phyloP scores from a whole-genome alignment of 2,113 vertebrate genomes.

The Boulengeromyrus knoepffleri region DNA sequence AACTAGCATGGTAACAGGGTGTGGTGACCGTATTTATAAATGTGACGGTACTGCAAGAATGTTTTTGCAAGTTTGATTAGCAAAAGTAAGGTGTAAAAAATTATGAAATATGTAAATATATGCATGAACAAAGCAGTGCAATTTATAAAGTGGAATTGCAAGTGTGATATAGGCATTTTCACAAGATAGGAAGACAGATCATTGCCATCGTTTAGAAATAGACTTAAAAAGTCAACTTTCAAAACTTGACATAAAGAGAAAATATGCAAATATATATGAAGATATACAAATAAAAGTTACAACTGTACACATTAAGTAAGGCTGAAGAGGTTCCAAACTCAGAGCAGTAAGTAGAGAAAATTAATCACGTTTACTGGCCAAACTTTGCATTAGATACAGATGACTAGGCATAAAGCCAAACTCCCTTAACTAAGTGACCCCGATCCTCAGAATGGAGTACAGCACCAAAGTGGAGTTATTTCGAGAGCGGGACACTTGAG shows the following conservation, averaged over 20 bases:
- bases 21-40: background rate
- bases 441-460: background rate
- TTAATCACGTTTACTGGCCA: background rate
- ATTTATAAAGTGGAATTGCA: background rate
- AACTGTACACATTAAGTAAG: background rate
- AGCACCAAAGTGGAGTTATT: background rate
- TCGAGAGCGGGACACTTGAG: background rate
- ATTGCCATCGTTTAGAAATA: background rate
- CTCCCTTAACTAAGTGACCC: background rate
- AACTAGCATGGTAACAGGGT: background rate
- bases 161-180: background rate
- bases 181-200: background rate
- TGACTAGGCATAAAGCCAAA: background rate
- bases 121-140: background rate
- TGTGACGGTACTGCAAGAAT: background rate
- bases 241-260: background rate
- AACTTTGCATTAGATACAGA: background rate
- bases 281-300: background rate
- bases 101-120: background rate
- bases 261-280: background rate
- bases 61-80: background rate
- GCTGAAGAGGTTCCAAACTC: background rate
- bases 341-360: background rate
- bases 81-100: background rate
- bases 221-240: background rate